Percentiles rank a stretch among this genome's conserved stretches.
Conservation (phyloP, 2,888 invertebrate species). For the Eudemis profundana region DNA sequence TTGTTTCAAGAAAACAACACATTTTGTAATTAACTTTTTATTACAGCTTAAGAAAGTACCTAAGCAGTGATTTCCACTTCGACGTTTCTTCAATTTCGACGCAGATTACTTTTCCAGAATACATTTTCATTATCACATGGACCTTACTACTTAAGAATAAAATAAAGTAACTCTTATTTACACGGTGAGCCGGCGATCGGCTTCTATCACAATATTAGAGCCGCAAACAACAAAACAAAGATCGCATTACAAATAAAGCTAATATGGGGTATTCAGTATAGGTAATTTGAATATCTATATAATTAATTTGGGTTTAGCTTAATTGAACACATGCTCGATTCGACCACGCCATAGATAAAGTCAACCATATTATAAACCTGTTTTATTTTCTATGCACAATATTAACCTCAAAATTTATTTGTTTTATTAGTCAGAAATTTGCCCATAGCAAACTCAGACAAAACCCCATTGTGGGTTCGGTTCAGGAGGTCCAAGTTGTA, state of each 20-base stretch:
- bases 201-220: constrained; percentile 44
- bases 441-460: too few species aligned
- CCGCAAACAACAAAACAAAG: constrained; percentile 23
- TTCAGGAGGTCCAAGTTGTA: too few species aligned
- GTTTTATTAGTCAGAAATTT: neutral
- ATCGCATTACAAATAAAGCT: constrained; percentile 21
- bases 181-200: constrained; percentile 13
- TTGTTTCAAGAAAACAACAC: neutral
- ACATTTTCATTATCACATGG: constrained; percentile 31
- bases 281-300: constrained; percentile 25
- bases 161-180: constrained; percentile 36
- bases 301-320: constrained; percentile 16
- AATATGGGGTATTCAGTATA: constrained; percentile 18
- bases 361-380: too few species aligned
- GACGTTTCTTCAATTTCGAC: constrained; percentile 5
- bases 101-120: constrained; percentile 13
- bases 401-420: too few species aligned
- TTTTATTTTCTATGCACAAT: too few species aligned
- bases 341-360: neutral
- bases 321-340: neutral
- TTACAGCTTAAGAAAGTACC: neutral
- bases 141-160: constrained; percentile 29
- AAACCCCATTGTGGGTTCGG: too few species aligned
- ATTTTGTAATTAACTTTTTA: neutral
- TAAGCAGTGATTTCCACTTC: constrained; percentile 1